phyloP scores from a whole-genome alignment of 1,140 invertebrate species.

The Pseudomyrmex sp. region DNA sequence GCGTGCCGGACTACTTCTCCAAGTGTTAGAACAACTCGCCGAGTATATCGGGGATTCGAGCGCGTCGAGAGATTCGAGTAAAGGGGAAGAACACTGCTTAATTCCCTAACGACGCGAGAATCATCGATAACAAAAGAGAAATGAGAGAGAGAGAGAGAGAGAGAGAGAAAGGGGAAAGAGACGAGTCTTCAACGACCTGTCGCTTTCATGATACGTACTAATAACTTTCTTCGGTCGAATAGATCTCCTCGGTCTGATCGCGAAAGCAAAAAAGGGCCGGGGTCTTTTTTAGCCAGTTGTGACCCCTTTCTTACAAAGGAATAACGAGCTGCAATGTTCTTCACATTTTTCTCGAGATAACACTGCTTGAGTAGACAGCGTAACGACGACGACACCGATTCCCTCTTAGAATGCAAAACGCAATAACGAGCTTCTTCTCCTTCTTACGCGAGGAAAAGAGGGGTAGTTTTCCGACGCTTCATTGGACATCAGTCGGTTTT shows the following conservation, averaged over 20 bases:
- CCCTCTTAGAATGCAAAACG: constrained; percentile 57
- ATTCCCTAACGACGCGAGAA: constrained; percentile 8
- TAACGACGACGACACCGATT: constrained; percentile 57
- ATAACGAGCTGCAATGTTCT: constrained; percentile 61
- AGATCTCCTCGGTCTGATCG: background rate
- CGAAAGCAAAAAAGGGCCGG: background rate
- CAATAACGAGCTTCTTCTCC: constrained; percentile 60
- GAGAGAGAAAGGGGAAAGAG: background rate
- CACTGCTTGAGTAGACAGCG: constrained; percentile 46
- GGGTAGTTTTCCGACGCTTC: constrained; percentile 19
- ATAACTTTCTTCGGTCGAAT: constrained; percentile 17
- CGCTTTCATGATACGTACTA: constrained; percentile 20
- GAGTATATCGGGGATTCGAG: constrained; percentile 73
- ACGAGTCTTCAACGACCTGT: constrained; percentile 12
- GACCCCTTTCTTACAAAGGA: constrained; percentile 25
- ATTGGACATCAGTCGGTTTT: constrained; percentile 48
- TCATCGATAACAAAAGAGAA: background rate
- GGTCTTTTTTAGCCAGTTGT: constrained; percentile 30
- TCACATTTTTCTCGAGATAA: constrained; percentile 33
- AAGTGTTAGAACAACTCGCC: constrained; percentile 83
- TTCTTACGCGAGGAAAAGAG: background rate
- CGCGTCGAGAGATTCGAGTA: constrained; percentile 59
- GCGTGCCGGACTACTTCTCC: constrained; percentile 79
- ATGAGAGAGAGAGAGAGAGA: background rate
- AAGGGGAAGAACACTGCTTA: constrained; percentile 4